phyloP scores from a whole-genome alignment of 2,797 vertebrate genomes.

The Neolamprologus multifasciatus region DNA sequence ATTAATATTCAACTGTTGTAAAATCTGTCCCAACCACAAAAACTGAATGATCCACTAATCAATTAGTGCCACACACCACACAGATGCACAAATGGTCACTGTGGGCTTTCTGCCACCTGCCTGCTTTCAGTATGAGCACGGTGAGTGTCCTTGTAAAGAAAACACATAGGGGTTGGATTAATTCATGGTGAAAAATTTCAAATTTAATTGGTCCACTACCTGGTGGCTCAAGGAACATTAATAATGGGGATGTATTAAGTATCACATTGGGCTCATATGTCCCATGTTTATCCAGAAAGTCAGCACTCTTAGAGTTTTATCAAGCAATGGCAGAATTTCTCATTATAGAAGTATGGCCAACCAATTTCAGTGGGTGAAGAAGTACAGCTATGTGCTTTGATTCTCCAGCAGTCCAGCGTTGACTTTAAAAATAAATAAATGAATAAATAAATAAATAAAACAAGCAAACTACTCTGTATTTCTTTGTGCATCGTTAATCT shows the following conservation, averaged over 20 bases:
- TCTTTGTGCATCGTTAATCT: neutral
- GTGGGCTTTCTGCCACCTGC: neutral
- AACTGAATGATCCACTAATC: neutral
- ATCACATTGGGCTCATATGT: neutral
- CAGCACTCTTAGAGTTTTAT: neutral
- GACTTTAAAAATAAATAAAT: neutral
- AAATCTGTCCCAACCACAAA: neutral
- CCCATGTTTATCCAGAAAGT: neutral
- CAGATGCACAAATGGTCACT: neutral
- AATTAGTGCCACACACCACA: neutral
- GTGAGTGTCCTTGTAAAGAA: neutral
- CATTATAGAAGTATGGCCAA: neutral
- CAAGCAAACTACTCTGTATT: neutral
- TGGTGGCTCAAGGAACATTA: neutral
- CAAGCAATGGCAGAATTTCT: neutral
- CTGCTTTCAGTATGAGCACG: neutral
- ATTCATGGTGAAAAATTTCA: neutral
- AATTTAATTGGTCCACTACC: neutral
- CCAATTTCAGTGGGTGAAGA: neutral
- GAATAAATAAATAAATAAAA: neutral
- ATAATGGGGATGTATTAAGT: neutral
- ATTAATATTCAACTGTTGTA: neutral
- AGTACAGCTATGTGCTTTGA: neutral
- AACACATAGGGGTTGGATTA: neutral
- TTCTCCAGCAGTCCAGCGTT: neutral